These are phyloP conservation scores for Agriopis aurantiaria DNA, from an alignment of 2,888 invertebrate genomes.

Conservation along the genomic window DNA sequence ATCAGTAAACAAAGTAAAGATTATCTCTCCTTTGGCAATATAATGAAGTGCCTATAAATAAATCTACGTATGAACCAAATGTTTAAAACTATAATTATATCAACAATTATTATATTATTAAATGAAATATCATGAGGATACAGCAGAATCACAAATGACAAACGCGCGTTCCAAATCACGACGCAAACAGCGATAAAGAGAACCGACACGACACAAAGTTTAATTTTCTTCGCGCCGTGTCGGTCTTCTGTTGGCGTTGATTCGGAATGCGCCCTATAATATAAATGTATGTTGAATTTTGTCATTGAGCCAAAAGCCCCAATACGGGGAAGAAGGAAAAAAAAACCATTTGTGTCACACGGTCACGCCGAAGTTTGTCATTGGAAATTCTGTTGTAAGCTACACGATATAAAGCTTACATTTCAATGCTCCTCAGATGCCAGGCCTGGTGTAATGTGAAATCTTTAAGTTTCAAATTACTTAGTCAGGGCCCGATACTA, in stretches of 20 bases:
- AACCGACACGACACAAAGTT: no score
- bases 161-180: background rate
- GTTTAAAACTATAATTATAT: slow-evolving; percentile 28
- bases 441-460: background rate
- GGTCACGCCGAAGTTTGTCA: background rate
- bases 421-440: no score
- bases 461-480: slow-evolving; percentile 2
- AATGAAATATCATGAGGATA: background rate
- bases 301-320: no score
- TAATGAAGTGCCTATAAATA: slow-evolving; percentile 44
- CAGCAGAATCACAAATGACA: background rate
- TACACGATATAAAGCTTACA: no score
- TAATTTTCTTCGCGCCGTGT: no score
- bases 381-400: no score
- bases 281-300: background rate
- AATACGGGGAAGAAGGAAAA: no score
- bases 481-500: no score
- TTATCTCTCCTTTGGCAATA: slow-evolving; percentile 43
- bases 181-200: background rate
- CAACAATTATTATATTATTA: slow-evolving; percentile 20
- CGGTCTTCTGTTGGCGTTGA: no score
- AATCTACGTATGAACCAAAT: slow-evolving; percentile 35
- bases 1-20: slow-evolving; percentile 2
- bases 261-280: no score
- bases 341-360: background rate